These are phyloP conservation scores for Xylota segnis DNA, from an alignment of 2,888 invertebrate species.

Conservation along the genomic window DNA sequence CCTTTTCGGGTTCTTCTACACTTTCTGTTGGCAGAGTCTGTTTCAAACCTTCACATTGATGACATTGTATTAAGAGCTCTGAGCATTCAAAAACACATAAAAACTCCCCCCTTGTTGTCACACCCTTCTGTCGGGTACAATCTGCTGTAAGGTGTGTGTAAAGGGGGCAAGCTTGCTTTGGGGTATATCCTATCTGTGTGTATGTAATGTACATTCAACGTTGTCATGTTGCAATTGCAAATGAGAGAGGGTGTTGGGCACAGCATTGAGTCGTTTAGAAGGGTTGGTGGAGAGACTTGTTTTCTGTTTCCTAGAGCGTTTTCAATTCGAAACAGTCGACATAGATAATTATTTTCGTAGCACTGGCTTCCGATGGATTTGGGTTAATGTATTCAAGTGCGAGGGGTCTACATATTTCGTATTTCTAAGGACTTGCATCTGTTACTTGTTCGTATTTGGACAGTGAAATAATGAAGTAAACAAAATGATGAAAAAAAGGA, in stretches of 20 bases:
- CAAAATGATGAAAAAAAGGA: constrained; percentile 11
- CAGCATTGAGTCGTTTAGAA: constrained; percentile 8
- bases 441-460: constrained; percentile 37
- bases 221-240: constrained; percentile 35
- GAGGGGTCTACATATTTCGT: constrained; percentile 38
- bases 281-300: constrained; percentile 9
- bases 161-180: constrained; percentile 10
- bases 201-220: not conserved
- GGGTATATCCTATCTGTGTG: constrained; percentile 7
- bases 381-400: constrained; percentile 73
- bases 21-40: constrained; percentile 47
- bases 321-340: constrained; percentile 70
- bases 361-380: constrained; percentile 61
- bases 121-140: not conserved
- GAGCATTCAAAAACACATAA: constrained; percentile 42
- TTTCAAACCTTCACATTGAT: constrained; percentile 69
- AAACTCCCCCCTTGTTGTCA: not conserved
- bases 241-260: constrained; percentile 9
- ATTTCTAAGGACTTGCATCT: constrained; percentile 33
- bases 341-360: constrained; percentile 65
- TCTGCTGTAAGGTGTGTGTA: constrained; percentile 12
- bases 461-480: constrained; percentile 53
- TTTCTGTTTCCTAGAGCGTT: constrained; percentile 57
- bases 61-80: constrained; percentile 74
- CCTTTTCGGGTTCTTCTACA: constrained; percentile 24